Base-by-base conservation (phyloP, 2,888 invertebrate genomes). In the Clusia tigrina region DNA sequence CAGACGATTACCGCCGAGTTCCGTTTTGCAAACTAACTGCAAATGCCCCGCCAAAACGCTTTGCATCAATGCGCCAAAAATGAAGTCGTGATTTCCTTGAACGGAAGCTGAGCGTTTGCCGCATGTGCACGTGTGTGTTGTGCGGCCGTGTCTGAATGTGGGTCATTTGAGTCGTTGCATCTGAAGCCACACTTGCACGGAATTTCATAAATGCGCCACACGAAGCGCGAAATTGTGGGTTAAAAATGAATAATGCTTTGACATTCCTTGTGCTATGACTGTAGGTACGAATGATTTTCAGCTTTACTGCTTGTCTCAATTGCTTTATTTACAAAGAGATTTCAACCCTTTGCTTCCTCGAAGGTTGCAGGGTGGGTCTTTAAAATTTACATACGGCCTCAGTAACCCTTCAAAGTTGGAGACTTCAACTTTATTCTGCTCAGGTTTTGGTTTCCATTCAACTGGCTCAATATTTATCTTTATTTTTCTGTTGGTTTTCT, bases 41-140 rank as follows among this genome's bases (percentile, higher is more conserved):
- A 17, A n/a, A 17, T 12, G 38, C 46, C 57, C 53, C 18, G 24
- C 55, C 63, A 60, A 63, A 60, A 56, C 55, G 63, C 48, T 48
- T 18, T 22, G 20, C 5, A 48, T 20, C 22, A 42, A 48, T 20
- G 48, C 48, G 22, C 48, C 48, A 48, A 48, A 48, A n/a, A 15
- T 53, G 63, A 66, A 66, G 66, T 63, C 58, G 63, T 26, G 61
- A 66, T 63, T 66, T 66, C 66, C 66, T 55, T 25, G 23, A 51
- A 24, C 61, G 63, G 61, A 62, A 59, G 22, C 15, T 24, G 55
- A 2, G 17, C 9, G 26, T 32, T 17, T n/a, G 25, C 25, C n/a
- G 5, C 25, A 32, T 59, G 2, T 23, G 37, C 23, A 6, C 2
- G 37, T 37, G n/a, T 17, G n/a, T 42, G 46, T n/a, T 52, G 42